Evolutionary conservation across 2,113 vertebrate species (phyloP), one percentile per base, ranked within the genome.

Genomic region (Erpornis zantholeuca): DNA sequence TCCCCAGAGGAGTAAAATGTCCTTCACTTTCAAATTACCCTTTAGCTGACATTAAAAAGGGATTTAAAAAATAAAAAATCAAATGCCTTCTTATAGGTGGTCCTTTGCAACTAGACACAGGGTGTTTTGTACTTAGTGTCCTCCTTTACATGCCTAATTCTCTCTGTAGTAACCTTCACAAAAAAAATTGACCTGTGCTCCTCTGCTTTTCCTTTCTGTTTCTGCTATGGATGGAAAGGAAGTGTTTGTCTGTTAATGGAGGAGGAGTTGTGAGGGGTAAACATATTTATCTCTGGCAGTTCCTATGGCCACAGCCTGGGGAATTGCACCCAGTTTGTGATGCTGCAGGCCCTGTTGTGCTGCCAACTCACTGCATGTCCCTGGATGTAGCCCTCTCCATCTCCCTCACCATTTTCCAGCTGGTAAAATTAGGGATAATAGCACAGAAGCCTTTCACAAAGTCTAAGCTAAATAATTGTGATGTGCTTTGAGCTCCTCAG

Each of bases 1-100:
- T 97, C 95, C 96, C 96, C 56, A 96, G 95, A 94, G 96, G 77
- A 86, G n/a, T 66, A 82, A 81, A 92, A 91, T 88, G 94, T 88
- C 95, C 94, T 97, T 97, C 86, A 59, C 86, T 96, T 96, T 97
- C 68, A 97, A 94, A 96, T 94, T 97, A 66, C 91, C 86, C 92
- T 94, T 94, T 92, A 96, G 86, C 31, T 95, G 95, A 88, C 91
- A 88, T 96, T 73, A 64, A 82, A 94, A 94, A 82, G 54, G 53
- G 47, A 49, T 56, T 49, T 24, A 13, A 21, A 33, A 45, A 8
- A 57, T n/a, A 80, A 54, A 66, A 60, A 56, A 84, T 38, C 35
- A 89, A 91, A 93, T 82, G 28, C 24, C 33, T 86, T 73, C 64
- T 90, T 60, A 36, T 86, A 84, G 76, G 94, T 92, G 83, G 82